A percentile compares a stretch with the other conserved stretches of the same genome.
These are phyloP conservation scores for Zootermopsis nevadensis DNA, from an alignment of 2,888 invertebrate species.

Conservation along the genomic window DNA sequence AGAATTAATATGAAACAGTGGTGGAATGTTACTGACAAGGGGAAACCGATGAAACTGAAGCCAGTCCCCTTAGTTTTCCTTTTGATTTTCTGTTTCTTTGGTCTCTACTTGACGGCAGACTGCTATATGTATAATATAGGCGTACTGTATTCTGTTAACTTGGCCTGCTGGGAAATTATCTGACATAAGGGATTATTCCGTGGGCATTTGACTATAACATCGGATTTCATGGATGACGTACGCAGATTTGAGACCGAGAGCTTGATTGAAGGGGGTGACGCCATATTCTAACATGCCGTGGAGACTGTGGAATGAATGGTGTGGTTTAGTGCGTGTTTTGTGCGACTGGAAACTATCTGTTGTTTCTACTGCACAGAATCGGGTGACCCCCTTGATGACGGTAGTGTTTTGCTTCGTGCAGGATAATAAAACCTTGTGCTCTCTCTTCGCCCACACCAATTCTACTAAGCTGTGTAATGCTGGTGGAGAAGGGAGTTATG, in stretches of 20 bases:
- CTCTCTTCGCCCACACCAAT: slow-evolving; percentile 7
- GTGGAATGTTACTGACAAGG: no score
- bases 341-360: neutral
- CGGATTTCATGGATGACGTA: neutral
- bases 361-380: neutral
- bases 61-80: neutral
- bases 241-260: neutral
- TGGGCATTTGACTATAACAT: neutral
- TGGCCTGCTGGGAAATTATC: neutral
- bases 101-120: no score
- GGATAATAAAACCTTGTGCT: neutral
- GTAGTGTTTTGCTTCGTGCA: neutral
- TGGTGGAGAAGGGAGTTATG: slow-evolving; percentile 21
- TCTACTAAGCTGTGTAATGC: slow-evolving; percentile 10
- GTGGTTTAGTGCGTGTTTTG: neutral
- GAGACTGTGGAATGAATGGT: neutral
- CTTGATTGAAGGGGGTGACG: neutral
- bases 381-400: neutral
- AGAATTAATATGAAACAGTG: no score
- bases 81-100: neutral
- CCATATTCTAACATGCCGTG: neutral
- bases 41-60: no score
- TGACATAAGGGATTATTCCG: neutral
- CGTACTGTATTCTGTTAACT: neutral
- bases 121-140: neutral